Conservation (phyloP, 2,797 vertebrate genomes). For the Amazona finschi region DNA sequence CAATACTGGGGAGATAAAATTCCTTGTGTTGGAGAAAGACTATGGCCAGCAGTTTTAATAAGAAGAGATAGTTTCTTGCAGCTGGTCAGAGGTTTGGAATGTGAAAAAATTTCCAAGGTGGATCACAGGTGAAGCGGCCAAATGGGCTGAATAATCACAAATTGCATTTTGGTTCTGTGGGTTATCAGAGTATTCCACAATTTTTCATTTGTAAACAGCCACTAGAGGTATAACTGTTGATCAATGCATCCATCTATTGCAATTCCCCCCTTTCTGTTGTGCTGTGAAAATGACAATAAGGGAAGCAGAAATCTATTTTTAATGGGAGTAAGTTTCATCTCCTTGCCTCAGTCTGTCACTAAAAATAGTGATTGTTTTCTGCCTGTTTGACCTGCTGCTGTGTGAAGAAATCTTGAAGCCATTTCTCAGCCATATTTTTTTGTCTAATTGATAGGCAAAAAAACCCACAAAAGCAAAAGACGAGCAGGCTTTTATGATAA, state of each 20-base stretch:
- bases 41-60: slow-evolving; percentile 20
- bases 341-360: slow-evolving; percentile 67
- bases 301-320: slow-evolving; percentile 39
- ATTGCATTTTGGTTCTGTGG: background rate
- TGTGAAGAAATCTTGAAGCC: slow-evolving; percentile 78
- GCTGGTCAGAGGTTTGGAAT: slow-evolving; percentile 49
- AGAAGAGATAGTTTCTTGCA: slow-evolving; percentile 17
- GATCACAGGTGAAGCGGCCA: slow-evolving; percentile 28
- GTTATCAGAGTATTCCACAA: background rate
- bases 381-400: slow-evolving; percentile 72
- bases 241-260: background rate
- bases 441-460: slow-evolving; percentile 71
- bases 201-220: background rate
- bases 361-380: slow-evolving; percentile 77
- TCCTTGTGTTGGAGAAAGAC: background rate
- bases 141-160: slow-evolving; percentile 35
- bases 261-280: background rate
- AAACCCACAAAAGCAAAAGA: slow-evolving; percentile 76
- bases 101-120: slow-evolving; percentile 20
- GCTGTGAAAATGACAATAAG: slow-evolving; percentile 26
- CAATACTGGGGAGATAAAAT: background rate
- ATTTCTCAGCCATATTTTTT: slow-evolving; percentile 75
- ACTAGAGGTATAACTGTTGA: background rate
- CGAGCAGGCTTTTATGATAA: slow-evolving; percentile 80
- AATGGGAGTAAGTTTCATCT: slow-evolving; percentile 24